Base-by-base conservation (phyloP, 2,888 invertebrate genomes). In the Aphrophora alni region DNA sequence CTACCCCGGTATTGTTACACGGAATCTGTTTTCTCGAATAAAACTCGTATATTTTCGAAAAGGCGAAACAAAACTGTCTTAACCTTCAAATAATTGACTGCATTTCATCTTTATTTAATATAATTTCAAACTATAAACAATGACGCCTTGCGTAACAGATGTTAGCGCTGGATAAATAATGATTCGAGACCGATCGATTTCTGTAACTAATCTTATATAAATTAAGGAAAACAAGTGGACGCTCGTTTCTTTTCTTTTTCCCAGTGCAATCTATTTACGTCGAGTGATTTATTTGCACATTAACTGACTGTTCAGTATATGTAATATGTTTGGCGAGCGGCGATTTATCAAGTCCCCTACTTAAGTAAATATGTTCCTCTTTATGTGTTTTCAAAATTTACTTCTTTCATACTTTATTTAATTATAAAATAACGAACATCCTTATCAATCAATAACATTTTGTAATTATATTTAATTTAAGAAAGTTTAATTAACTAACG, bases 151-250 rank as follows among this genome's bases (percentile, higher is more conserved):
- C 44, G 12, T 12, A n/a, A 59, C n/a, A 59, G 59, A 59, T 59
- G n/a, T 44, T 14, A 44, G 14, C 1, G 14, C 59, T 5, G 59
- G 5, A 21, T 21, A n/a, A 59, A 21, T 21, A 59, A 21, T 21
- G 59, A 1, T 21, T 59, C 59, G 59, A 5, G n/a, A 21, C 59
- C 5, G 21, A 59, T 59, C 59, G 59, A 59, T 59, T 59, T 21
- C 21, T 21, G 59, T 2, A 59, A 8, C 21, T 59, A 59, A 59
- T 59, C 59, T 59, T 59, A 59, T 59, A 59, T 59, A 59, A 59
- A 59, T 59, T 59, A 59, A 59, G 21, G 59, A 59, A 59, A 59
- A 59, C 59, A 59, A 59, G 59, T 59, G 59, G 21, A 59, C 59
- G 21, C 59, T 59, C 59, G 59, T 21, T 59, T 21, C 59, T 21